Base-by-base conservation (phyloP, 2,797 vertebrate species). In the Chromobotia macracanthus region DNA sequence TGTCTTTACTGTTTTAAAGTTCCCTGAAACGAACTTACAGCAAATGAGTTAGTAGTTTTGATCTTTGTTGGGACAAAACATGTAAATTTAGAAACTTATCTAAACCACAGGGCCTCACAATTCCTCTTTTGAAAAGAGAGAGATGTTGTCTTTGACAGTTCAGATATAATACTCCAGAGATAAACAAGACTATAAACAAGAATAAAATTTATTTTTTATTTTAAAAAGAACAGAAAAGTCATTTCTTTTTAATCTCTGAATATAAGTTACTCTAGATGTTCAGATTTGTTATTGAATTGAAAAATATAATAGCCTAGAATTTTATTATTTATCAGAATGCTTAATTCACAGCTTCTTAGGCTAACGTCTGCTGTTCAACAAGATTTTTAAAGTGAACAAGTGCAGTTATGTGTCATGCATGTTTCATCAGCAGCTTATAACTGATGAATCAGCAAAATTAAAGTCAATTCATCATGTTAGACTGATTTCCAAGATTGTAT, bases 1-100 rank as follows among this genome's bases (percentile, higher is more conserved):
- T 41, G 38, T 31, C 11, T 55, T 71, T 48, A 66, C 74, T 67
- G 18, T 44, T n/a, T 53, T 64, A 15, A 69, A 69, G 41, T 21
- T 28, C 23, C 53, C 48, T 48, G 23, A 28, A 16, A 72, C 16
- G 19, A 16, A 25, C 18, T 31, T 58, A 58, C 18, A 31, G 64
- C 58, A 58, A 58, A 31, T 21, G 16, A 55, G 15, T 41, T 6
- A 23, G 63, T 23, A 11, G 1, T 8, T 41, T 44, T 25, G 12
- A 44, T 55, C 11, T 13, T 0, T 2, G 23, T 19, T 50, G 0
- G 15, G 3, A 2, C 1, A 11, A 38, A 41, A 41, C 6, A 6
- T 35, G 5, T n/a, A 19, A 0, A 31, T n/a, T 23, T 18, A 0
- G 21, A 53, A 13, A 18, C 18, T 25, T 55, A 12, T 41, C 1